Evolutionary conservation across 1,140 invertebrate genomes (phyloP).

Genomic region (Chlorops oryzae): DNA sequence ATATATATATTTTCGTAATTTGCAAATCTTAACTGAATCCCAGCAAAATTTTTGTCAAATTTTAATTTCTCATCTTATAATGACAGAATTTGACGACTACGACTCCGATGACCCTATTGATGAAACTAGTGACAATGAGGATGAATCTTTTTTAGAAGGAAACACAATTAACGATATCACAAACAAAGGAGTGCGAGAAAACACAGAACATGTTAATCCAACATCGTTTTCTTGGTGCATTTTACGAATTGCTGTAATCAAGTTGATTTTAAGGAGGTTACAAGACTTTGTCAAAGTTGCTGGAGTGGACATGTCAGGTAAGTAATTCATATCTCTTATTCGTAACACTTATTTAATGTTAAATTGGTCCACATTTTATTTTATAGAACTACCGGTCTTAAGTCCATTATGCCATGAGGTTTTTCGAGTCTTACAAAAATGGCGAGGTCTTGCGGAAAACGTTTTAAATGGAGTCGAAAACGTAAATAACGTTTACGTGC

Average conservation of each 20-base stretch:
- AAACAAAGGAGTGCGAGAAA: constrained; percentile 57
- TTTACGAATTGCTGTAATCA: constrained; percentile 80
- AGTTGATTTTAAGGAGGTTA: constrained; percentile 75
- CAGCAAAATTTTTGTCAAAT: too few species aligned
- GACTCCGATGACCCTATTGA: constrained; percentile 84
- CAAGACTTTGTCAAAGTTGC: constrained; percentile 64
- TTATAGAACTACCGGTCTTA: constrained; percentile 79
- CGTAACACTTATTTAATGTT: constrained; percentile 47
- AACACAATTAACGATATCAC: constrained; percentile 28
- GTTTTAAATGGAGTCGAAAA: constrained; percentile 57
- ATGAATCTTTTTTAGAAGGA: constrained; percentile 66
- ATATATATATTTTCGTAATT: too few species aligned
- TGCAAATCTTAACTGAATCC: too few species aligned
- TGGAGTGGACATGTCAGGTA: constrained; percentile 87
- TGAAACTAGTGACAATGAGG: constrained; percentile 69
- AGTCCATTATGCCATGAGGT: constrained; percentile 90
- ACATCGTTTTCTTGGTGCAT: constrained; percentile 93
- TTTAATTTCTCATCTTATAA: too few species aligned
- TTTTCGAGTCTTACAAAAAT: constrained; percentile 76
- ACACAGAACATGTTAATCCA: constrained; percentile 85
- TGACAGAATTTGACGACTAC: constrained; percentile 72
- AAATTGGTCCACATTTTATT: constrained; percentile 70
- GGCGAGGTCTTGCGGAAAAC: constrained; percentile 61
- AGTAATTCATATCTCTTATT: constrained; percentile 18
- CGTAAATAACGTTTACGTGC: constrained; percentile 69